Percentiles rank a stretch among this genome's conserved stretches.
Conservation (phyloP, 2,888 invertebrate species). For the Amitus sp. region DNA sequence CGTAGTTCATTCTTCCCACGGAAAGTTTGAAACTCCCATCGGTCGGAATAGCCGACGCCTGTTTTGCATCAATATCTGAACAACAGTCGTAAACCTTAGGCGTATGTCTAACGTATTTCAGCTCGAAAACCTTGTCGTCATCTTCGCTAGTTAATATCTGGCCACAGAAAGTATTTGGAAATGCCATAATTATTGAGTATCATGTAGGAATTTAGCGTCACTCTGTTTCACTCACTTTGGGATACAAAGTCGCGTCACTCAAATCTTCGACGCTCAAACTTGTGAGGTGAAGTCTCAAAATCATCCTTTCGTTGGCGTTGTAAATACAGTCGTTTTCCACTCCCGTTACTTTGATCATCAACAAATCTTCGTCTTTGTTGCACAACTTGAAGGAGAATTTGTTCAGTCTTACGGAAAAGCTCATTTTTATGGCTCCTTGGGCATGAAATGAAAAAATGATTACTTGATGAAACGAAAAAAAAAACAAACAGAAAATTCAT, state of each 20-base stretch:
- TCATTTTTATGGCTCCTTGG: slow-evolving; percentile 69
- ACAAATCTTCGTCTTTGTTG: slow-evolving; percentile 76
- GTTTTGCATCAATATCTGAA: slow-evolving; percentile 66
- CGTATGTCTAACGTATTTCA: slow-evolving; percentile 80
- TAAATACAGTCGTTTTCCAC: slow-evolving; percentile 82
- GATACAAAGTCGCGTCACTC: slow-evolving; percentile 78
- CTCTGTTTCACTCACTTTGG: slow-evolving; percentile 70
- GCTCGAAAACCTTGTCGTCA: slow-evolving; percentile 82
- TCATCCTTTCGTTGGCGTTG: slow-evolving; percentile 80
- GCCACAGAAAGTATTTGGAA: slow-evolving; percentile 43
- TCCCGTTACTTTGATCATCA: slow-evolving; percentile 74
- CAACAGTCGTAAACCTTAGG: slow-evolving; percentile 68
- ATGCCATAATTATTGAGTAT: slow-evolving; percentile 3
- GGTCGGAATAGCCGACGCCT: slow-evolving; percentile 69
- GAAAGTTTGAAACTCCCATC: slow-evolving; percentile 78
- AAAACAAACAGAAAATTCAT: background rate
- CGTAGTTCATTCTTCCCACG: slow-evolving; percentile 78
- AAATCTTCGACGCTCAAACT: slow-evolving; percentile 78
- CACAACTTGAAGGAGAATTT: slow-evolving; percentile 75
- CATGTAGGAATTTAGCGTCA: background rate
- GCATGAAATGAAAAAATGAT: too few species aligned
- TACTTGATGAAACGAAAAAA: too few species aligned
- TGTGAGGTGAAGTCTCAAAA: slow-evolving; percentile 76
- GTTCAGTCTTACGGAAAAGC: slow-evolving; percentile 71
- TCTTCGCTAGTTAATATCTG: slow-evolving; percentile 82